Conservation (phyloP, 23 tunicate genomes). For the Ciona savignyi region DNA sequence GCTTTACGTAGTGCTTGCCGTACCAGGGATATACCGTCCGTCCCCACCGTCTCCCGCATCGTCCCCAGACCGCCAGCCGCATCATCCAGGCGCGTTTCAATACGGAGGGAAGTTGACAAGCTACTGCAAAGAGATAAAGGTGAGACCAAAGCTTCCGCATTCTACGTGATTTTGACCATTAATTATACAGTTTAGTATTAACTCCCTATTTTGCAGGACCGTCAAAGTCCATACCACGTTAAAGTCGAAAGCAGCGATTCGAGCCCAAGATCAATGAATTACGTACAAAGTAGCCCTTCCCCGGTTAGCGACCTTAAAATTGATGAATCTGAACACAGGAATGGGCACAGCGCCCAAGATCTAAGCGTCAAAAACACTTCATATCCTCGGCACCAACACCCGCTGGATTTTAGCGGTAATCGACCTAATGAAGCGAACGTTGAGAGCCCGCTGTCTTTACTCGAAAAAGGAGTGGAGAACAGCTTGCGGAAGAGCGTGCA, state of each 20-base stretch:
- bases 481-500: not conserved
- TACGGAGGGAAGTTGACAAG: constrained; percentile 12
- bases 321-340: not conserved
- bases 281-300: not conserved
- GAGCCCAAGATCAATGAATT: not conserved
- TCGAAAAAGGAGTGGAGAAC: not conserved
- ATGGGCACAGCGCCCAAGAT: constrained; percentile 7
- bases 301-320: not conserved
- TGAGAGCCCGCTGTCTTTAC: not conserved
- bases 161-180: no score
- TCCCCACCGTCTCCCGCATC: constrained; percentile 41
- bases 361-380: not conserved
- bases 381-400: not conserved
- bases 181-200: no score
- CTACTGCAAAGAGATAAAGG: no score
- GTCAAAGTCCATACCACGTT: constrained; percentile 1
- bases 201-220: constrained; percentile 17
- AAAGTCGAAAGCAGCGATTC: not conserved
- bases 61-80: constrained; percentile 16
- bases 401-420: constrained; percentile 9
- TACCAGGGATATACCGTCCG: constrained; percentile 34
- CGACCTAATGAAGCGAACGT: not conserved
- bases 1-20: constrained; percentile 37
- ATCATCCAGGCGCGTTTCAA: not conserved
- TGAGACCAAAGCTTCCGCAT: no score